Conservation (phyloP, 2,888 invertebrate genomes). For the Leucoma salicis region DNA sequence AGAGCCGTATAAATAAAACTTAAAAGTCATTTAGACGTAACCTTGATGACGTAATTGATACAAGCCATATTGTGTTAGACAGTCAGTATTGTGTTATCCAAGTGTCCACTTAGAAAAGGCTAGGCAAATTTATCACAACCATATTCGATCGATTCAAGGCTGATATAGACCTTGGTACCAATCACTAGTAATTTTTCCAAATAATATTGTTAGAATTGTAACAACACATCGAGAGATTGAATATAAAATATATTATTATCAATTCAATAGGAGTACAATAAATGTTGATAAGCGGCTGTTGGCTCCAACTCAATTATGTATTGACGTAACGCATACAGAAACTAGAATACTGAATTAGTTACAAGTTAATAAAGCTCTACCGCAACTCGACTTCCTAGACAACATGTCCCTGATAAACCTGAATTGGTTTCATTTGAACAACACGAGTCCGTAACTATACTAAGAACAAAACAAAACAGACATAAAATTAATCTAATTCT, state of each 20-base stretch:
- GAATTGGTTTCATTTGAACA: slow-evolving; percentile 39
- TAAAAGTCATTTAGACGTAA: slow-evolving; percentile 14
- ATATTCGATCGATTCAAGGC: slow-evolving; percentile 44
- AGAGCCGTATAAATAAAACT: not conserved
- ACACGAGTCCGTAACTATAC: slow-evolving; percentile 43
- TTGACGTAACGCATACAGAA: slow-evolving; percentile 13
- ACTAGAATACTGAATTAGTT: slow-evolving; percentile 18
- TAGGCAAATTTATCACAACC: slow-evolving; percentile 45
- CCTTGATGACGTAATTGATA: slow-evolving; percentile 33
- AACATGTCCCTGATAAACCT: slow-evolving; percentile 20
- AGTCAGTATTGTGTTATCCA: slow-evolving; percentile 32
- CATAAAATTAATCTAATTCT: slow-evolving; percentile 63
- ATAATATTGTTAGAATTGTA: slow-evolving; percentile 2
- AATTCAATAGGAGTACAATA: slow-evolving; percentile 27
- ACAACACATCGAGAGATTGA: slow-evolving; percentile 23
- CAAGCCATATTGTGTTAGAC: slow-evolving; percentile 32
- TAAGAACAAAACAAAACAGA: slow-evolving; percentile 50
- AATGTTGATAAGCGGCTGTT: slow-evolving; percentile 19
- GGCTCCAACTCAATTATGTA: slow-evolving; percentile 17
- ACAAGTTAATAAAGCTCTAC: slow-evolving; percentile 29
- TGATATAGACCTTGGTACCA: slow-evolving; percentile 21
- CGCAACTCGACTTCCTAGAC: slow-evolving; percentile 12
- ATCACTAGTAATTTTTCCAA: slow-evolving; percentile 6
- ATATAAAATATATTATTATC: slow-evolving; percentile 26
- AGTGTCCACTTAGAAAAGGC: slow-evolving; percentile 30